Percentiles rank a stretch among this genome's conserved stretches.
Evolutionary conservation across 2,113 vertebrate genomes (phyloP).

Genomic region (Anas platyrhynchos): DNA sequence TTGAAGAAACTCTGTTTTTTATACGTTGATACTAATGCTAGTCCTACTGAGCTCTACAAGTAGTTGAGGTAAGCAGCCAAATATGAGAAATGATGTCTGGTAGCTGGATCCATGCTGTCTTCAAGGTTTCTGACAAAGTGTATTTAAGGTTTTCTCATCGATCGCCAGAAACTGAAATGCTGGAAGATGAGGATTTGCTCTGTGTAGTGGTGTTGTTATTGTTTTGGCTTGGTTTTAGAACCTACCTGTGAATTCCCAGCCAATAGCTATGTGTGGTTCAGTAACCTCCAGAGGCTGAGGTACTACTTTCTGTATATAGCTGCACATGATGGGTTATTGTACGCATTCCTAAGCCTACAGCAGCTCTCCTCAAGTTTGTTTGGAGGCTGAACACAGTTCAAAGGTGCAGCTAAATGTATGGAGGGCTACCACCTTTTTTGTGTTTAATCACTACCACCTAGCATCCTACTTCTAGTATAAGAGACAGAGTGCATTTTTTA

Average conservation of each 20-base stretch:
- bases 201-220: neutral
- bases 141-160: neutral
- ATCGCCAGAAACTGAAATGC: neutral
- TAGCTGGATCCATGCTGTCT: rapidly evolving
- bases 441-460: neutral
- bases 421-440: neutral
- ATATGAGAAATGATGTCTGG: neutral
- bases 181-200: neutral
- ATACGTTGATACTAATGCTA: neutral
- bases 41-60: neutral
- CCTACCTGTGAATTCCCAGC: neutral
- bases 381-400: rapidly evolving
- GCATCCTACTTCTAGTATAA: neutral
- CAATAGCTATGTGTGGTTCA: neutral
- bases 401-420: neutral
- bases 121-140: neutral
- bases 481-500: neutral
- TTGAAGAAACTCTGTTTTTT: neutral
- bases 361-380: rapidly evolving
- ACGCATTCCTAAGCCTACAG: neutral
- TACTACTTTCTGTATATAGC: rapidly evolving
- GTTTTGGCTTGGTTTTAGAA: neutral
- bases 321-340: neutral
- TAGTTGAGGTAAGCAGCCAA: neutral
- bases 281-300: neutral